Conservation (phyloP, 2,797 vertebrate genomes). For the Rallus crepitans region DNA sequence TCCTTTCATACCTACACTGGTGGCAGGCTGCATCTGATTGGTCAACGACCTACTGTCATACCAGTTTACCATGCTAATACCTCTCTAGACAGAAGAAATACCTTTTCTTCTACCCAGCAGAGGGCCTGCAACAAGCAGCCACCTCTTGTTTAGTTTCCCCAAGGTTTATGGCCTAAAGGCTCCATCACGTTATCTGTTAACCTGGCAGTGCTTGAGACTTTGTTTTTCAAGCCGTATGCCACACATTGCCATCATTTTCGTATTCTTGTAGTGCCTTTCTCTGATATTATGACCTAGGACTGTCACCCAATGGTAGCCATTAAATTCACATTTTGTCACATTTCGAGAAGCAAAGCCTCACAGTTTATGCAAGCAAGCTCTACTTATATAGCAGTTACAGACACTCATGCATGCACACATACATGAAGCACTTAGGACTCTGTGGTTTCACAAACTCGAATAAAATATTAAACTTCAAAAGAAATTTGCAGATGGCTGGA, state of each 20-base stretch:
- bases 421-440: neutral
- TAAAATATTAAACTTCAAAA: neutral
- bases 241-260: neutral
- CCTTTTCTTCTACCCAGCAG: too few relatives aligned
- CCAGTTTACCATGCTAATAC: too few relatives aligned
- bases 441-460: neutral
- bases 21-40: too few relatives aligned
- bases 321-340: neutral
- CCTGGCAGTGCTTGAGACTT: too few relatives aligned
- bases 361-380: neutral
- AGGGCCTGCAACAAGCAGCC: too few relatives aligned
- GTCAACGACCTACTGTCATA: too few relatives aligned
- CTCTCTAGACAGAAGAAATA: too few relatives aligned
- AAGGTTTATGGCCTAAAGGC: too few relatives aligned
- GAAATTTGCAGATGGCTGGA: constrained; percentile 6
- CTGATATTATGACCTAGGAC: neutral
- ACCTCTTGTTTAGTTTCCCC: too few relatives aligned
- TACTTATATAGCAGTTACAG: neutral
- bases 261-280: neutral
- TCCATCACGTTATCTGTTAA: too few relatives aligned
- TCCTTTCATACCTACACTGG: too few relatives aligned
- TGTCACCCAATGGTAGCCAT: neutral
- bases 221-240: too few relatives aligned
- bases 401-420: neutral
- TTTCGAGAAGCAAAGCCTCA: neutral